Percentiles rank a stretch among this genome's conserved stretches.
These are phyloP conservation scores for Bubalus kerabau DNA, from an alignment of 2,113 vertebrate species.

Conservation along the genomic window DNA sequence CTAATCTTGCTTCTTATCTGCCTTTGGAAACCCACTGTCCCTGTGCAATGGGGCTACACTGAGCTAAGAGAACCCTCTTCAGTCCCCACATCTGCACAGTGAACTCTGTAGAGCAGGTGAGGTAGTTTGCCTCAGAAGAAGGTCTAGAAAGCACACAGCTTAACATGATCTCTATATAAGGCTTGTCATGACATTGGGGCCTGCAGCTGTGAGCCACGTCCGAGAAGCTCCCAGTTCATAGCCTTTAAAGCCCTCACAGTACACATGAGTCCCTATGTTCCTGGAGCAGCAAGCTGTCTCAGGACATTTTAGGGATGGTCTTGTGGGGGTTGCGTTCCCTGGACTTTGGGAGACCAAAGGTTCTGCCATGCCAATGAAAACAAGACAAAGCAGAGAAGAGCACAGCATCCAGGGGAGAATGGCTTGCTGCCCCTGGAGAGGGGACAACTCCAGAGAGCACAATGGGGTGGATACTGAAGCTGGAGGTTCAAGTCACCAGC, in stretches of 20 bases:
- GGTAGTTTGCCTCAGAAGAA: neutral
- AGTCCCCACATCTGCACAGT: neutral
- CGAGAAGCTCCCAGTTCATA: too few species aligned
- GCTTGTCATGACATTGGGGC: neutral
- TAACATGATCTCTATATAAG: neutral
- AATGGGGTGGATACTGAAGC: neutral
- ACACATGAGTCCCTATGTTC: neutral
- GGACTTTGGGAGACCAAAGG: neutral
- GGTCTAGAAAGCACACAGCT: neutral
- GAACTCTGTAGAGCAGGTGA: neutral
- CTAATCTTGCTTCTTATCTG: neutral
- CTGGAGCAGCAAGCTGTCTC: neutral
- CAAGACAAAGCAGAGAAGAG: neutral
- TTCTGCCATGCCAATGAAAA: neutral
- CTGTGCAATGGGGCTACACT: too few species aligned
- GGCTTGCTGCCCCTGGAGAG: neutral
- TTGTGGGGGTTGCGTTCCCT: neutral
- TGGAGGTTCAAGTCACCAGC: neutral
- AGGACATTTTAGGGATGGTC: neutral
- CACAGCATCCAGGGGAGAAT: neutral
- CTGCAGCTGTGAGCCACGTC: neutral
- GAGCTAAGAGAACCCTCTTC: neutral
- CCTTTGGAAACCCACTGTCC: neutral
- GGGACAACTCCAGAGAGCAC: neutral
- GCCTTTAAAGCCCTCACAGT: neutral